phyloP scores from a whole-genome alignment of 1,140 invertebrate species.

The Penaeus vannamei region DNA sequence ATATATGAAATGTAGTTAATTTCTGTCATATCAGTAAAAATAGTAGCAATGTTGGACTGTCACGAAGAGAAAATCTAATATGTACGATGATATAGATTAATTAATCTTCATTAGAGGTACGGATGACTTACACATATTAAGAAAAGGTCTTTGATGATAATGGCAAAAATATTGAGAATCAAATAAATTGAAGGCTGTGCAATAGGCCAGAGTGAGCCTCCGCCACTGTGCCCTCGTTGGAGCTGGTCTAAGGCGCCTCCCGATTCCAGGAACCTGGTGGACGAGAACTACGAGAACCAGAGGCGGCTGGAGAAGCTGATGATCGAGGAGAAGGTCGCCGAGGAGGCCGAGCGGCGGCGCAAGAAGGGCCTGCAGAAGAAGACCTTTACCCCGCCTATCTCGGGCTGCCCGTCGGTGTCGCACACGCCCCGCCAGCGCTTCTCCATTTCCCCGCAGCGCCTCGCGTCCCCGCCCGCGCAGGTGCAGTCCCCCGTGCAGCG shows the following conservation, averaged over 20 bases:
- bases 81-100: no score
- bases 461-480: conserved; percentile 8
- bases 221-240: background rate
- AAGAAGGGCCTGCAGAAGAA: conserved; percentile 32
- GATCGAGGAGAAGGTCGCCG: conserved; percentile 52
- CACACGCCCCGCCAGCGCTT: conserved; percentile 2
- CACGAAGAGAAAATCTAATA: no score
- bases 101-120: no score
- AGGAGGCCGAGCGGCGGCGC: conserved; percentile 38
- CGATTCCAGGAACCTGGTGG: conserved; percentile 52
- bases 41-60: no score
- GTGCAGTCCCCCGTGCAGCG: conserved; percentile 34
- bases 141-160: no score
- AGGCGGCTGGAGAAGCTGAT: conserved; percentile 64
- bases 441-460: conserved; percentile 4
- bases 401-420: background rate
- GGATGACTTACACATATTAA: no score
- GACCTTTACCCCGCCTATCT: background rate
- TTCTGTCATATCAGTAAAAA: no score
- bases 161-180: no score
- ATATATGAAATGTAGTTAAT: no score
- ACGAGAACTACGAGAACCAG: conserved; percentile 57
- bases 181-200: no score
- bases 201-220: no score
- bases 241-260: background rate